These are phyloP conservation scores for Simalia tracyae DNA, from an alignment of 2,797 vertebrate genomes.

Conservation along the genomic window DNA sequence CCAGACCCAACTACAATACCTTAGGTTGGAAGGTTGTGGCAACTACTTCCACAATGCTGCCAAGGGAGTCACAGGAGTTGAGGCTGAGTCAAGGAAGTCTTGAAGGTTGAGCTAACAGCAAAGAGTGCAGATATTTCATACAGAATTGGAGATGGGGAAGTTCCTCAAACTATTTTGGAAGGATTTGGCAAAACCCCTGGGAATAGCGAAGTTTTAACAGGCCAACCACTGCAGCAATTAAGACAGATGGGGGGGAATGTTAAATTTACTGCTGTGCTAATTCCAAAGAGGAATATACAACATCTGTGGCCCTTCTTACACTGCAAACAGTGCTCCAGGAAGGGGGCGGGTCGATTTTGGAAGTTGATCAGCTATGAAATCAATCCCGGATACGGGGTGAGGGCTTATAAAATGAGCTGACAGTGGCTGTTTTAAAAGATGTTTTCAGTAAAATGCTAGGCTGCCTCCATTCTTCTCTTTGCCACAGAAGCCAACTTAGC, in stretches of 20 bases:
- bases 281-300: background rate
- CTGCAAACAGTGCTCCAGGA: too few relatives aligned
- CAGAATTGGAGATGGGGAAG: background rate
- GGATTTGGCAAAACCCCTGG: background rate
- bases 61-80: too few relatives aligned
- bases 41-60: too few relatives aligned
- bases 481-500: background rate
- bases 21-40: background rate
- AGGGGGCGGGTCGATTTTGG: background rate
- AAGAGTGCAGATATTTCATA: background rate
- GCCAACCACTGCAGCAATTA: background rate
- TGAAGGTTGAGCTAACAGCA: background rate
- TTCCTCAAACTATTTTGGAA: background rate
- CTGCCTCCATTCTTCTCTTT: background rate
- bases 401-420: background rate
- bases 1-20: too few relatives aligned
- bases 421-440: accelerated
- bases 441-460: background rate
- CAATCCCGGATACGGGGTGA: background rate
- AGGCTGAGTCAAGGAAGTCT: too few relatives aligned
- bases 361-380: background rate
- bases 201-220: background rate
- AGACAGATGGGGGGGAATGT: background rate
- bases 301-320: accelerated
- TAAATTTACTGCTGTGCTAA: background rate